These are phyloP conservation scores for Sminthurinus aureus DNA, from an alignment of 2,888 invertebrate genomes.

Conservation along the genomic window DNA sequence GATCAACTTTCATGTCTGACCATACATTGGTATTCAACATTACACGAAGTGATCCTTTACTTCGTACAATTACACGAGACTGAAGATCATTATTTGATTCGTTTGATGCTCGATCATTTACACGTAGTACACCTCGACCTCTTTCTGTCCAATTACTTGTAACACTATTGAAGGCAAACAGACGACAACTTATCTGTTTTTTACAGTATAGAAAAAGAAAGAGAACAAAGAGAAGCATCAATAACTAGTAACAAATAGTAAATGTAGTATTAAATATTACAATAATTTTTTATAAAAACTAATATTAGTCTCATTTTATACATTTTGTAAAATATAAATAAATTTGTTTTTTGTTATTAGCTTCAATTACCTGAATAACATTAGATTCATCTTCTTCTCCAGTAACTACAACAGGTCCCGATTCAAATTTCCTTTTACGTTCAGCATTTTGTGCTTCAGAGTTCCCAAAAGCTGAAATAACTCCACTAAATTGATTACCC, in stretches of 20 bases:
- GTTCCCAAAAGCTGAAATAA: slow-evolving; percentile 15
- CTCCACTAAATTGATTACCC: slow-evolving; percentile 2
- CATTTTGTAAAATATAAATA: neutral
- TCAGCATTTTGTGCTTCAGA: slow-evolving; percentile 9
- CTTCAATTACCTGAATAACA: slow-evolving; percentile 80
- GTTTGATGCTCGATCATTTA: slow-evolving; percentile 75
- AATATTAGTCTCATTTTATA: neutral
- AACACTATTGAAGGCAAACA: slow-evolving; percentile 84
- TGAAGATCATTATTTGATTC: slow-evolving; percentile 65
- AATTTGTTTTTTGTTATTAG: neutral
- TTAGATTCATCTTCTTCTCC: slow-evolving; percentile 94
- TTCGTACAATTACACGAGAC: slow-evolving; percentile 86
- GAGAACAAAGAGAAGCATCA: neutral
- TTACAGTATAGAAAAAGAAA: slow-evolving; percentile 20
- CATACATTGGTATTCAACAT: slow-evolving; percentile 92
- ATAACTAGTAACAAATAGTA: slow-evolving; percentile 3
- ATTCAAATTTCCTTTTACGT: slow-evolving; percentile 48
- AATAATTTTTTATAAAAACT: neutral
- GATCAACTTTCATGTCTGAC: slow-evolving; percentile 90
- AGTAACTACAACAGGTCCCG: slow-evolving; percentile 66
- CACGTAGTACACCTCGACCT: slow-evolving; percentile 84
- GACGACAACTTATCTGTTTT: slow-evolving; percentile 77
- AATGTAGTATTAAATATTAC: neutral
- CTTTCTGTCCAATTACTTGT: slow-evolving; percentile 85
- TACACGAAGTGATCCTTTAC: slow-evolving; percentile 86